phyloP scores from a whole-genome alignment of 2,888 invertebrate genomes.

The Pantelozetes paolii region DNA sequence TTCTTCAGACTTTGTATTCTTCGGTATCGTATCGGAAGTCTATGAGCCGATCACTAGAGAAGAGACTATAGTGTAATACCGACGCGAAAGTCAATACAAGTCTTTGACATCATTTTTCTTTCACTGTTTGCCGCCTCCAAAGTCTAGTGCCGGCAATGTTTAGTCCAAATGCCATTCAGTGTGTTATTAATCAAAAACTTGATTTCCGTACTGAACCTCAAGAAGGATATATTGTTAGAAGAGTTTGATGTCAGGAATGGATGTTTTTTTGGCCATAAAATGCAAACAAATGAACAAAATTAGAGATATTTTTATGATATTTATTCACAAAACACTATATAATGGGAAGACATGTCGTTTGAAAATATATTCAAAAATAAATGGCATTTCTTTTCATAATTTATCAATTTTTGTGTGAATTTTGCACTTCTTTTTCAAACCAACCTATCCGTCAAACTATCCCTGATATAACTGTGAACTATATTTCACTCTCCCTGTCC shows the following conservation, averaged over 20 bases:
- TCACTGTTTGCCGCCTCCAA: constrained; percentile 12
- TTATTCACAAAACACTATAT: background rate
- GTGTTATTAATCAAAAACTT: constrained; percentile 33
- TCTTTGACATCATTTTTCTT: constrained; percentile 30
- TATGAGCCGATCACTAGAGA: background rate
- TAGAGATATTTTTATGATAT: background rate
- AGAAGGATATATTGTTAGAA: background rate
- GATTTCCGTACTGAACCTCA: constrained; percentile 20
- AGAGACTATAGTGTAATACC: background rate
- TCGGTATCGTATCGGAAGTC: background rate
- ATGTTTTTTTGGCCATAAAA: background rate
- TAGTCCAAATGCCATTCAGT: constrained; percentile 18
- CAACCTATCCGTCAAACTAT: too few species aligned
- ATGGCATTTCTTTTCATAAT: background rate
- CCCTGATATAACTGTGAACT: too few species aligned
- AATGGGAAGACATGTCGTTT: background rate
- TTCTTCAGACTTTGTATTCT: background rate
- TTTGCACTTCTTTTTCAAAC: too few species aligned
- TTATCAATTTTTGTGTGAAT: background rate
- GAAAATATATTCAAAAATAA: background rate
- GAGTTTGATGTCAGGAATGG: background rate
- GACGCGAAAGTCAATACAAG: constrained; percentile 17
- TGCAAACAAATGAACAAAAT: background rate
- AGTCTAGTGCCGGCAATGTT: background rate
- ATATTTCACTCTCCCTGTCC: too few species aligned